These are phyloP conservation scores for Vimba vimba DNA, from an alignment of 2,113 vertebrate species.

Conservation along the genomic window DNA sequence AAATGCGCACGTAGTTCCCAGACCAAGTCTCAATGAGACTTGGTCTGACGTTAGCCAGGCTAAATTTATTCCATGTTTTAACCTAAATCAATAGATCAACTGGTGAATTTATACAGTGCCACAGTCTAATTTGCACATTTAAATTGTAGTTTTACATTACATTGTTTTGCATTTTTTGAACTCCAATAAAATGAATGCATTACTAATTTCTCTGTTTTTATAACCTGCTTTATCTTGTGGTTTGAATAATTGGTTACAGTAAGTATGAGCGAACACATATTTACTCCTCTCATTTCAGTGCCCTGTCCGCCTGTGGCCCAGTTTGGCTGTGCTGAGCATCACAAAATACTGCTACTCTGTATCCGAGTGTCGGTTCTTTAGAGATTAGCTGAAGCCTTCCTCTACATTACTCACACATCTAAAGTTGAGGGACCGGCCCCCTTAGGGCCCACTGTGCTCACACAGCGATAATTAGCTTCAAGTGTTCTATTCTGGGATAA, in stretches of 20 bases:
- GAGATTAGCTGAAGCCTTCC: constrained; percentile 8
- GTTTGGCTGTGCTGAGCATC: background rate
- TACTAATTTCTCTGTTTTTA: background rate
- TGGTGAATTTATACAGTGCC: background rate
- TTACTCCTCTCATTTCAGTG: background rate
- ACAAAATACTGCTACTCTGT: constrained; percentile 13
- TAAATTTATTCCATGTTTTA: background rate
- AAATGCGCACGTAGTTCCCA: no score
- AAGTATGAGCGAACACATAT: constrained; percentile 19
- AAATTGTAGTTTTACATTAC: background rate
- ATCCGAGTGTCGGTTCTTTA: background rate
- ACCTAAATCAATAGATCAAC: background rate
- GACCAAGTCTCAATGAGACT: no score
- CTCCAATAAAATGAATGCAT: background rate
- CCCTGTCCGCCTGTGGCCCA: background rate
- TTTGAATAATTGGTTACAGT: constrained; percentile 1
- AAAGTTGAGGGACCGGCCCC: constrained; percentile 37
- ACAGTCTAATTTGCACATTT: background rate
- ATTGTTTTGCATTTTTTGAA: background rate
- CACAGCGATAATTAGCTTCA: constrained; percentile 59
- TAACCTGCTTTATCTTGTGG: background rate
- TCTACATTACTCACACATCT: constrained; percentile 50
- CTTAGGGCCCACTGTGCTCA: constrained; percentile 50
- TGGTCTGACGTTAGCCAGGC: no score
- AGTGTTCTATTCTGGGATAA: constrained; percentile 54